These are phyloP conservation scores for Aleiodes alternator DNA, from an alignment of 2,888 invertebrate species.

Conservation along the genomic window DNA sequence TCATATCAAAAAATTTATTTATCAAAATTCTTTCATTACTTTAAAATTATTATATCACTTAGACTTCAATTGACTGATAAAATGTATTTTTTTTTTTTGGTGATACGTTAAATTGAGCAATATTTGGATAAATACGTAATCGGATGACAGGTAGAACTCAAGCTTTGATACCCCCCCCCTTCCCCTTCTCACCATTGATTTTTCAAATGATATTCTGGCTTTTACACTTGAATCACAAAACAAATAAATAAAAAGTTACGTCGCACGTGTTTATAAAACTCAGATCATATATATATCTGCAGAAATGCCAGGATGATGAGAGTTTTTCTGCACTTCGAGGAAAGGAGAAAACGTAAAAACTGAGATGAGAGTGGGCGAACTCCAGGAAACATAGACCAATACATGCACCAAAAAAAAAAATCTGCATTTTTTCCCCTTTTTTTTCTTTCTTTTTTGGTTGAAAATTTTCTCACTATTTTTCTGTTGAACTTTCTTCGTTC, in stretches of 20 bases:
- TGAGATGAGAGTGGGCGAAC: slow-evolving; percentile 51
- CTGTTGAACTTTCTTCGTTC: too few species aligned
- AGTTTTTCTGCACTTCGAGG: slow-evolving; percentile 58
- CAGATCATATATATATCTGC: slow-evolving; percentile 14
- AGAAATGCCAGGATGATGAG: slow-evolving; percentile 49
- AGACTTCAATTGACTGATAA: not conserved
- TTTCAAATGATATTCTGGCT: slow-evolving; percentile 47
- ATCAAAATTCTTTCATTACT: too few species aligned
- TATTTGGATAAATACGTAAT: slow-evolving; percentile 3
- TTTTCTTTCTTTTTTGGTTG: too few species aligned
- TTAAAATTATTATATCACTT: too few species aligned
- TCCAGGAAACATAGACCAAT: slow-evolving; percentile 45
- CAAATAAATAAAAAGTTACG: slow-evolving; percentile 57
- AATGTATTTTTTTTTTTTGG: too few species aligned
- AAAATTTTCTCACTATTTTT: too few species aligned
- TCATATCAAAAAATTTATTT: not conserved
- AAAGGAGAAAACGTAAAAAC: slow-evolving; percentile 52
- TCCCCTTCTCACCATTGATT: not conserved
- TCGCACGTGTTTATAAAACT: not conserved
- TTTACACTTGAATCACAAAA: slow-evolving; percentile 65
- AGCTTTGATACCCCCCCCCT: not conserved
- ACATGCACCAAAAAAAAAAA: not conserved
- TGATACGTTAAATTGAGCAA: not conserved
- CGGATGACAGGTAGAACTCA: slow-evolving; percentile 3
- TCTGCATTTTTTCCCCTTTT: not conserved